A percentile compares a stretch with the other conserved stretches of the same genome.
Conservation (phyloP, 2,888 invertebrate genomes). For the Dasysyrphus tricinctus region DNA sequence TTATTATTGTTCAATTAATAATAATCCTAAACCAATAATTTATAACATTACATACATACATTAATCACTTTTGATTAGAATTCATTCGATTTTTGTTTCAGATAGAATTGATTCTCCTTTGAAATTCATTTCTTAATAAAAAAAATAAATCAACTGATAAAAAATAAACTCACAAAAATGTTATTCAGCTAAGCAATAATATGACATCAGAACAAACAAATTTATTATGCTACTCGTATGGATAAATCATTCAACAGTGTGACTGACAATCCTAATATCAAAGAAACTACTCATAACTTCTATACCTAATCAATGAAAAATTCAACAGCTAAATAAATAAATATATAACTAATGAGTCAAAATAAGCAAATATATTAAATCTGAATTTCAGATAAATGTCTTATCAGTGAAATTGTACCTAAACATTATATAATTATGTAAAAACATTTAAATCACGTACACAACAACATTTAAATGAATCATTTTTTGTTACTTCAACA, state of each 20-base stretch:
- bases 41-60: too few species aligned
- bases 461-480: not conserved
- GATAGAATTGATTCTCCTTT: too few species aligned
- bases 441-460: not conserved
- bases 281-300: slow-evolving; percentile 4
- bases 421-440: not conserved
- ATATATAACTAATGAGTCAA: not conserved
- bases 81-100: too few species aligned
- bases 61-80: too few species aligned
- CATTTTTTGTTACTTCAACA: not conserved
- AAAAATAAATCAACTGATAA: not conserved
- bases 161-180: slow-evolving; percentile 2
- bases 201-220: not conserved
- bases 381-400: not conserved
- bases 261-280: not conserved
- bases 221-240: not conserved
- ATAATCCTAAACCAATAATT: too few species aligned
- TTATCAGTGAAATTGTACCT: not conserved
- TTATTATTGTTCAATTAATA: too few species aligned
- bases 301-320: not conserved
- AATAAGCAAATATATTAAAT: not conserved
- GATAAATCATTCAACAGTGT: not conserved
- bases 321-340: slow-evolving; percentile 5
- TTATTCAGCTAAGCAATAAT: not conserved
- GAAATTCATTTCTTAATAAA: not conserved